These are phyloP conservation scores for Leucoraja erinaceus DNA, from an alignment of 2,113 vertebrate species.

Conservation along the genomic window DNA sequence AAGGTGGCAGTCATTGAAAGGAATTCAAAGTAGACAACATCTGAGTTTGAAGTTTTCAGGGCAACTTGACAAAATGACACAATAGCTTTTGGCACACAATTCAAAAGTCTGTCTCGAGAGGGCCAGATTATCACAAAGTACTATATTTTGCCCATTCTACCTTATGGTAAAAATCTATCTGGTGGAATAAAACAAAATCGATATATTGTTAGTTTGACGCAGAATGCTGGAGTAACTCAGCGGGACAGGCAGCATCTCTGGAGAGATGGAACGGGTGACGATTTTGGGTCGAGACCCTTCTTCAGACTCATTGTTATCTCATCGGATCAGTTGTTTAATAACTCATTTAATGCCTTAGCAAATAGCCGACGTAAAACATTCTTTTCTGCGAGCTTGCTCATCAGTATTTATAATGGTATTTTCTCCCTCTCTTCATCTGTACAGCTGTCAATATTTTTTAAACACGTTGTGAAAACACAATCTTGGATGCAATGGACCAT, in stretches of 20 bases:
- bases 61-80: neutral
- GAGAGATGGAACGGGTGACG: too few species aligned
- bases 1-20: conserved; percentile 15
- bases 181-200: too few species aligned
- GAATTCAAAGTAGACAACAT: neutral
- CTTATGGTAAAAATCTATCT: neutral
- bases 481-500: neutral
- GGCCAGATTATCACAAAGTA: neutral
- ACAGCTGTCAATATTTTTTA: neutral
- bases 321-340: neutral
- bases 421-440: neutral
- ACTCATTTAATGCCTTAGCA: neutral
- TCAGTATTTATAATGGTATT: neutral
- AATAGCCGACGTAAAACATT: neutral
- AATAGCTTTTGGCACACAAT: neutral
- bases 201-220: too few species aligned
- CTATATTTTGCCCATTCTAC: too few species aligned
- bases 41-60: neutral
- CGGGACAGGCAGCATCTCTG: too few species aligned
- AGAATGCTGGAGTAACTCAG: too few species aligned
- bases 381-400: neutral
- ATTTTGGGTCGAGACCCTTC: too few species aligned
- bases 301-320: too few species aligned
- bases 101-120: neutral
- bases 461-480: neutral